Base-by-base conservation (phyloP, 1,140 invertebrate genomes). In the Hormaphis cornu region DNA sequence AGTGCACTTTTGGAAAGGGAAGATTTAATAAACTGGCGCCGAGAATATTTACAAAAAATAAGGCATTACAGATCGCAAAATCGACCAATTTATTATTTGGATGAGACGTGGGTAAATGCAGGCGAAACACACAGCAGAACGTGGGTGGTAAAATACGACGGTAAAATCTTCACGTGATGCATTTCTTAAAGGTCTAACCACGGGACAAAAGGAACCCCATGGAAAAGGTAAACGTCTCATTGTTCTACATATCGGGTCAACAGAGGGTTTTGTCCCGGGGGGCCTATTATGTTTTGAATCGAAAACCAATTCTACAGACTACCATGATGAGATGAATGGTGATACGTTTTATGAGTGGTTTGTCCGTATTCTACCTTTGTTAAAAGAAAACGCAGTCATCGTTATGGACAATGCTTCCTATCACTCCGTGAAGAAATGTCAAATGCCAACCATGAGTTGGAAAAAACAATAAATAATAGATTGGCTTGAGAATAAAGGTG, bases 401-500 rank as follows among this genome's bases (percentile, higher is more conserved):
- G 73, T 74, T 4, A 71, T 71, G 63, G 74, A 74, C 54, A 74
- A 71, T 46, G 73, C 74, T 1, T 59, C 72, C 5, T 74, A 74
- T 28, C 73, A 74, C 28, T 63, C 61, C 3, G 48, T 58, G 22
- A 33, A 72, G 35, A 14, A 61, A 18, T 48, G 72, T 12, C 69
- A 72, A 40, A 52, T 69, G 2, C 50, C 66, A 18, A 6, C 6
- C 1, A 71, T 1, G 22, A 18, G 16, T 33, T 18, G 20, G 28
- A 69, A 59, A 22, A 73, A 70, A 61, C 69, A 26, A 14, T 72
- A 71, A 42, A 70, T 73, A 1, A 46, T 63, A 3, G 50, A 18
- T 22, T 73, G 72, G 72, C 56, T 73, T 20, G 16, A 54, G 22
- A 37, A 30, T 14, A 48, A 66, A 44, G 52, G 54, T 26, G 44